Percentiles rank a stretch among this genome's conserved stretches.
Evolutionary conservation across 2,888 invertebrate species (phyloP).

Genomic region (Bombylius discolor): DNA sequence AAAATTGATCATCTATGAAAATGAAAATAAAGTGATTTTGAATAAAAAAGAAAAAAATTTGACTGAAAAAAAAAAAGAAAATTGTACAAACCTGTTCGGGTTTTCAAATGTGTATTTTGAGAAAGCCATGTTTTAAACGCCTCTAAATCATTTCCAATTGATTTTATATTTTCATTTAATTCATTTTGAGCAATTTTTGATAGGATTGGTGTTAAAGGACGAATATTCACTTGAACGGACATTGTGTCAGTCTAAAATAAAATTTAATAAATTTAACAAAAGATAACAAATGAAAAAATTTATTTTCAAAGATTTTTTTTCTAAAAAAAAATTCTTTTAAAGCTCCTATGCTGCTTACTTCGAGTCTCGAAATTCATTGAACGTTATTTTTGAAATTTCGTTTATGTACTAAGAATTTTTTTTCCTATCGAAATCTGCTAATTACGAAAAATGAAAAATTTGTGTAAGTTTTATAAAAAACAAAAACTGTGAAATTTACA

Average conservation of each 20-base stretch:
- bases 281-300: no score
- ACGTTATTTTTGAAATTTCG: no score
- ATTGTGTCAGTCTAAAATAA: background rate
- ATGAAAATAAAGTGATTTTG: constrained; percentile 1
- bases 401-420: no score
- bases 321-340: no score
- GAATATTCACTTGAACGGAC: constrained; percentile 1
- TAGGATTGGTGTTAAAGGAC: constrained; percentile 35
- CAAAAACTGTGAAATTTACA: no score
- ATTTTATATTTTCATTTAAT: constrained; percentile 41
- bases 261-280: no score
- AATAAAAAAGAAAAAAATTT: background rate
- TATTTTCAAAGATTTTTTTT: no score
- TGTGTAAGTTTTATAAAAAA: no score
- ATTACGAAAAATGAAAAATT: no score
- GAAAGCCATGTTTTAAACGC: constrained; percentile 43
- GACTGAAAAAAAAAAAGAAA: background rate
- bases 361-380: no score
- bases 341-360: no score
- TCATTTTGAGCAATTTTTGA: constrained; percentile 39
- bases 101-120: constrained; percentile 43
- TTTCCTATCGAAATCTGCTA: no score
- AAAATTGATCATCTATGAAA: constrained; percentile 46
- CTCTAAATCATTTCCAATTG: constrained; percentile 38
- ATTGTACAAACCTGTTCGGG: constrained; percentile 40